Percentiles rank a stretch among this genome's conserved stretches.
Conservation (phyloP, 2,888 invertebrate genomes). For the Epiblema foenella region DNA sequence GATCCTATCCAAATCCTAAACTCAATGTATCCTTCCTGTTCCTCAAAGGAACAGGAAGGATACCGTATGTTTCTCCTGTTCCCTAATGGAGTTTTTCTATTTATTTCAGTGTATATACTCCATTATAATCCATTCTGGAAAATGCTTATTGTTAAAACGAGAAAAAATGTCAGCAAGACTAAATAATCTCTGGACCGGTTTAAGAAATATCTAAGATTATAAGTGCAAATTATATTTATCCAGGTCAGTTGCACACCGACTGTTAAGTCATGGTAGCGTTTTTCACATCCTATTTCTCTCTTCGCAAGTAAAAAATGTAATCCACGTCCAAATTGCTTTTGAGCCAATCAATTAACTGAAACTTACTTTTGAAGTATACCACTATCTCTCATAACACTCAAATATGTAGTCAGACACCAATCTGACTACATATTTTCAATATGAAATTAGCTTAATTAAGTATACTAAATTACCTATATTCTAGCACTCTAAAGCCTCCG, state of each 20-base stretch:
- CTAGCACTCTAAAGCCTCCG: conserved; percentile 17
- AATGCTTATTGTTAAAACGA: not conserved
- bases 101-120: not conserved
- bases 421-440: not conserved
- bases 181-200: not conserved
- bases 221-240: conserved; percentile 19
- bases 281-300: conserved; percentile 10
- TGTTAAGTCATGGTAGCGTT: conserved; percentile 22
- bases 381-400: not conserved
- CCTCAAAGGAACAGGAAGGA: no score
- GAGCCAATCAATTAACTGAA: not conserved
- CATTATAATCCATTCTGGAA: not conserved
- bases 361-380: not conserved
- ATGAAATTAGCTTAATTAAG: not conserved
- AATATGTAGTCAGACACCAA: not conserved
- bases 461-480: not conserved
- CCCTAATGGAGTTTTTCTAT: no score
- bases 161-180: not conserved
- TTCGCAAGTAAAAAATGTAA: conserved; percentile 15
- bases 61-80: no score
- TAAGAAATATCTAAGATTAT: conserved; percentile 3
- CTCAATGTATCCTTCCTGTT: no score
- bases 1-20: no score
- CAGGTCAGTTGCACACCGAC: conserved; percentile 12
- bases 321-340: not conserved